phyloP scores from a whole-genome alignment of 2,888 invertebrate genomes.

The Trissolcus japonicus region DNA sequence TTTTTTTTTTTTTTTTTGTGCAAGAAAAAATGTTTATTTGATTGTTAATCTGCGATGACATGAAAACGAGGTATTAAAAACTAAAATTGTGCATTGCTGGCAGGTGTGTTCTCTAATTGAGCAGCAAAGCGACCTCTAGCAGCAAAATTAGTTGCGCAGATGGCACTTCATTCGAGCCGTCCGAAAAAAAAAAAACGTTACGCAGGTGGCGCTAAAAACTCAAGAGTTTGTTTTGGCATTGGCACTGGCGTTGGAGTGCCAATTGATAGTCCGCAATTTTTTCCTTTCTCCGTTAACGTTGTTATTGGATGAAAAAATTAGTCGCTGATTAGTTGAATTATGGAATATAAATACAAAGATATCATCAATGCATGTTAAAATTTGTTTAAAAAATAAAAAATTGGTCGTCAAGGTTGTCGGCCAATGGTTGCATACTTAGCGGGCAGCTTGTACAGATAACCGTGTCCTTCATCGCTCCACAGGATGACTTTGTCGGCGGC shows the following conservation, averaged over 20 bases:
- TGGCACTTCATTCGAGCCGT: constrained; percentile 5
- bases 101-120: constrained; percentile 54
- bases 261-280: no score
- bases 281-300: neutral
- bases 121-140: constrained; percentile 55
- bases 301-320: no score
- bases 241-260: no score
- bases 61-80: constrained; percentile 54
- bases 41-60: constrained; percentile 27
- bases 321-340: no score
- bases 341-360: neutral
- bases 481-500: constrained; percentile 93
- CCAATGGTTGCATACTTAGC: constrained; percentile 85
- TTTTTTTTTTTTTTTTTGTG: neutral
- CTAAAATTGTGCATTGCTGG: constrained; percentile 53
- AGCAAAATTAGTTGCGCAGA: constrained; percentile 26
- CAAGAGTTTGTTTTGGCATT: neutral
- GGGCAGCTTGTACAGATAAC: constrained; percentile 95
- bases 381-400: neutral
- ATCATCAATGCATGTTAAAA: constrained; percentile 43
- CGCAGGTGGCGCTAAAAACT: neutral
- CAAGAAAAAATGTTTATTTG: neutral
- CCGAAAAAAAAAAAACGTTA: neutral
- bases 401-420: neutral
- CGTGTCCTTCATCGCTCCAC: constrained; percentile 97